These are phyloP conservation scores for Aphidius gifuensis DNA, from an alignment of 1,140 invertebrate species.

Conservation along the genomic window DNA sequence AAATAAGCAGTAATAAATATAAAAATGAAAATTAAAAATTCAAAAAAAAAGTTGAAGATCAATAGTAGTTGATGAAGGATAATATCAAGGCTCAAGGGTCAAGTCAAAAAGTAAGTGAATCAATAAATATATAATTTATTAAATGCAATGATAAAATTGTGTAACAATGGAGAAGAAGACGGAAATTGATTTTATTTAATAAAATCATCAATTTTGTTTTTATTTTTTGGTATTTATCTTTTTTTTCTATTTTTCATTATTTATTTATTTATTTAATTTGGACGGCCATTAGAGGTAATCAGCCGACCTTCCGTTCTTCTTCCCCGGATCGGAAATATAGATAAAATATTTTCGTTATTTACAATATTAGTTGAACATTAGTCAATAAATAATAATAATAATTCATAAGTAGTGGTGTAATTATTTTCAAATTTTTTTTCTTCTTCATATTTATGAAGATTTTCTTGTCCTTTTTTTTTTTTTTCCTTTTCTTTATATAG, in stretches of 20 bases:
- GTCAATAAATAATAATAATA: slow-evolving; percentile 34
- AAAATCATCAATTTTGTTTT: slow-evolving; percentile 15
- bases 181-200: slow-evolving; percentile 26
- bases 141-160: slow-evolving; percentile 58
- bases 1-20: too few species aligned
- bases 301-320: slow-evolving; percentile 32
- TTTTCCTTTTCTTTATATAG: slow-evolving; percentile 39
- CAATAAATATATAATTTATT: slow-evolving; percentile 59
- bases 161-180: slow-evolving; percentile 53
- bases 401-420: slow-evolving; percentile 53
- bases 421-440: slow-evolving; percentile 34
- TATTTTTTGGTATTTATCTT: too few species aligned
- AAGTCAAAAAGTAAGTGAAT: slow-evolving; percentile 40
- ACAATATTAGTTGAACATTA: slow-evolving; percentile 56
- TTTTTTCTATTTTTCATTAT: not conserved
- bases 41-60: too few species aligned
- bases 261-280: slow-evolving; percentile 25
- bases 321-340: slow-evolving; percentile 54
- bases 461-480: slow-evolving; percentile 29
- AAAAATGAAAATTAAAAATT: too few species aligned
- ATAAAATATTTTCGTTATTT: slow-evolving; percentile 58
- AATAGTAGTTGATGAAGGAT: too few species aligned
- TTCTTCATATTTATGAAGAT: slow-evolving; percentile 35
- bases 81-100: not conserved
- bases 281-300: slow-evolving; percentile 23